A percentile compares a stretch with the other conserved stretches of the same genome.
phyloP scores from a whole-genome alignment of 1,140 invertebrate species.

The Goniozus legneri region DNA sequence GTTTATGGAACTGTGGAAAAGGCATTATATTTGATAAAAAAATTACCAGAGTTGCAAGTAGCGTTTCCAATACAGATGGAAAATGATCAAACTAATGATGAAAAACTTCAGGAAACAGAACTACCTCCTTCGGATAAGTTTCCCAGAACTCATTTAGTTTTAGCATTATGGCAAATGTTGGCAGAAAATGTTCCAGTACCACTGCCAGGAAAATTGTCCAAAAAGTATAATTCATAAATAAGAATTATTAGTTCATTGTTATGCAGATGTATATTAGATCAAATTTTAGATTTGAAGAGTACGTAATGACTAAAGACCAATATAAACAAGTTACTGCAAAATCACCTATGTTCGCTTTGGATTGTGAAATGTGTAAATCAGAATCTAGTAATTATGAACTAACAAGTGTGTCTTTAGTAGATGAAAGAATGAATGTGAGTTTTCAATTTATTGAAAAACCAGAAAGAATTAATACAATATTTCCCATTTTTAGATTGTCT shows the following conservation, averaged over 20 bases:
- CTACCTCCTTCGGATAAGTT: conserved; percentile 65
- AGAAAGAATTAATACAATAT: conserved; percentile 5
- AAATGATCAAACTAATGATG: conserved; percentile 22
- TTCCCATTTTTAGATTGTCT: conserved; percentile 61
- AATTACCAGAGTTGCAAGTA: conserved; percentile 63
- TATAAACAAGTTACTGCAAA: conserved; percentile 71
- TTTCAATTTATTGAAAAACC: too few species aligned
- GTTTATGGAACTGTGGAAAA: conserved; percentile 67
- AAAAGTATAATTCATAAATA: conserved; percentile 29
- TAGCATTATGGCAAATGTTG: conserved; percentile 81
- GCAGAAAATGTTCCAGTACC: conserved; percentile 85
- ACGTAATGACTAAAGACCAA: conserved; percentile 69
- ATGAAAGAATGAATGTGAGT: conserved; percentile 68
- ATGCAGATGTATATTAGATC: conserved; percentile 7
- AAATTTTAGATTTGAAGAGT: conserved; percentile 58
- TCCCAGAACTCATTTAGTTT: conserved; percentile 72
- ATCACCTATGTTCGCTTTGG: conserved; percentile 86
- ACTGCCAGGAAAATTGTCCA: conserved; percentile 63
- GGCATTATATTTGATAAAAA: conserved; percentile 62
- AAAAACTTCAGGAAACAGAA: conserved; percentile 1
- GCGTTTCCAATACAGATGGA: conserved; percentile 69
- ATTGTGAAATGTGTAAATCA: conserved; percentile 95
- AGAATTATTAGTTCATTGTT: conserved; percentile 9
- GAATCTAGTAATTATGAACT: conserved; percentile 67
- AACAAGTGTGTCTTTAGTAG: conserved; percentile 81